phyloP scores from a whole-genome alignment of 2,797 vertebrate species.

The Muscicapa striata region DNA sequence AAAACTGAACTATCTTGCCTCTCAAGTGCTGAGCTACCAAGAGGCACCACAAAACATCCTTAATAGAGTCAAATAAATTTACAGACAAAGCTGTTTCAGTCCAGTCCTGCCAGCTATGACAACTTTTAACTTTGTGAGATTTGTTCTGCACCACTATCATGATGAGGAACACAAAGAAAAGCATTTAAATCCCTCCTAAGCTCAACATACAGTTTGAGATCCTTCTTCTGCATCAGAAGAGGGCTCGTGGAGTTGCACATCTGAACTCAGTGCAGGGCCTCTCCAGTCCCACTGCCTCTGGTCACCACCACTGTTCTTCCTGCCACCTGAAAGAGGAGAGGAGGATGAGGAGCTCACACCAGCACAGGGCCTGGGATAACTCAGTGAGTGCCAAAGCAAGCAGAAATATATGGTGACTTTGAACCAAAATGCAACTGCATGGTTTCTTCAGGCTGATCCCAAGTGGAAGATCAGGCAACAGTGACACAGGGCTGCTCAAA shows the following conservation, averaged over 20 bases:
- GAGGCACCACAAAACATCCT: neutral
- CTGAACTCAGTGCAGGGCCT: conserved; percentile 75
- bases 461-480: neutral
- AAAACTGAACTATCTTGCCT: neutral
- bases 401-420: neutral
- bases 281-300: conserved; percentile 79
- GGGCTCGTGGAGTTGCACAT: conserved; percentile 78
- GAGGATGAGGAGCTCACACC: neutral
- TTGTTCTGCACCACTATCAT: neutral
- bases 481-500: neutral
- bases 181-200: neutral
- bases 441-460: neutral
- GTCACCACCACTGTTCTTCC: conserved; percentile 77
- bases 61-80: neutral
- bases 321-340: conserved; percentile 77
- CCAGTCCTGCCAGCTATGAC: neutral
- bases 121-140: neutral
- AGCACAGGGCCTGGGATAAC: neutral
- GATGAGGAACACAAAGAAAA: neutral
- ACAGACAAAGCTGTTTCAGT: neutral
- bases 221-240: conserved; percentile 71
- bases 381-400: neutral
- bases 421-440: neutral
- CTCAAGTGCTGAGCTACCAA: neutral
- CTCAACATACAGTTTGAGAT: conserved; percentile 74